Evolutionary conservation across 2,113 vertebrate species (phyloP).

Genomic region (Verasper variegatus): DNA sequence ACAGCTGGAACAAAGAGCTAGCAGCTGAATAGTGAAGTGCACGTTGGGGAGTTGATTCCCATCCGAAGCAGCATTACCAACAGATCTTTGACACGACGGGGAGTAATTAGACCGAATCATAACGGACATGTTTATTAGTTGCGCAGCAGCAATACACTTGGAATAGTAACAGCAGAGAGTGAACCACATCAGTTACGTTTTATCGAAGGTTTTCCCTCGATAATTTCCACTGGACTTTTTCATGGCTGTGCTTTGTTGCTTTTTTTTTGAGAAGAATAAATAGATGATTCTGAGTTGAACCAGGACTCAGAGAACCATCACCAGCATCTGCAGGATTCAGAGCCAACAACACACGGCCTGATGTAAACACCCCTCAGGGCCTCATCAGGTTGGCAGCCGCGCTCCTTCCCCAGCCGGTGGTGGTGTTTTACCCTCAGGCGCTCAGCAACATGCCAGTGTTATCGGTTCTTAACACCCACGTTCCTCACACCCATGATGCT

Average conservation of each 20-base stretch:
- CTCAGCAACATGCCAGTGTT: background rate
- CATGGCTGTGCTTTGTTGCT: too few relatives aligned
- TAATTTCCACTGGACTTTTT: background rate
- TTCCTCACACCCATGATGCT: background rate
- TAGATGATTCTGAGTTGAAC: too few relatives aligned
- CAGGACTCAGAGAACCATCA: background rate
- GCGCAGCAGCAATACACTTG: background rate
- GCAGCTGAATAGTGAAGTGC: slow-evolving; percentile 5
- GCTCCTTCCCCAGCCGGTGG: background rate
- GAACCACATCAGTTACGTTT: too few relatives aligned
- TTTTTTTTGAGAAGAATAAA: background rate
- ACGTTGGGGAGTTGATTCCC: slow-evolving; percentile 20
- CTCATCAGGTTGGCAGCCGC: background rate
- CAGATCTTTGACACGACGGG: background rate
- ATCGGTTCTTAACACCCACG: background rate
- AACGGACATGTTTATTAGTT: too few relatives aligned
- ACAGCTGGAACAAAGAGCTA: slow-evolving; percentile 19
- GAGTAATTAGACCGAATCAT: background rate
- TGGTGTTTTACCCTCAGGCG: background rate
- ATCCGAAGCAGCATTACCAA: slow-evolving; percentile 6
- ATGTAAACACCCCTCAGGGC: background rate
- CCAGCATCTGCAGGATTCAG: background rate
- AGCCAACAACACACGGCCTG: background rate
- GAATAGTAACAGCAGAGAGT: too few relatives aligned
- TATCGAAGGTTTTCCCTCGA: background rate